Percentiles rank a stretch among this genome's conserved stretches.
These are phyloP conservation scores for Pseudomyrmex dendroicus DNA, from an alignment of 1,140 invertebrate genomes.

Conservation along the genomic window DNA sequence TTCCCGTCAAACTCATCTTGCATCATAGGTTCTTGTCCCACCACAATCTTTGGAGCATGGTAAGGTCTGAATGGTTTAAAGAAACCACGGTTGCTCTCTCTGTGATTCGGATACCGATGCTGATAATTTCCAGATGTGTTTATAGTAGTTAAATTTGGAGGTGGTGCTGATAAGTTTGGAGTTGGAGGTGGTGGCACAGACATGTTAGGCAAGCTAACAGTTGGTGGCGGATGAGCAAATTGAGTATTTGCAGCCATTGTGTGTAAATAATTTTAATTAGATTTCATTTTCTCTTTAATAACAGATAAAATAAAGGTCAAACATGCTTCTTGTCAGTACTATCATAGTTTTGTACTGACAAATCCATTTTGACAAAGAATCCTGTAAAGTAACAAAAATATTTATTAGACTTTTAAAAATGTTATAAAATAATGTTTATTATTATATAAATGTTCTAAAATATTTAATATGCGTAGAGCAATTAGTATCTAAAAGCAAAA, in stretches of 20 bases:
- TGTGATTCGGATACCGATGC: conserved; percentile 81
- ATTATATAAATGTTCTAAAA: neutral
- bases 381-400: conserved; percentile 58
- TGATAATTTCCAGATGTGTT: conserved; percentile 81
- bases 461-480: too few relatives aligned
- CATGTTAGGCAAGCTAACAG: conserved; percentile 83
- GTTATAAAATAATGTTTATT: neutral
- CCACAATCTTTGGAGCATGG: conserved; percentile 83
- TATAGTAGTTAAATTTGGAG: conserved; percentile 83
- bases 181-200: conserved; percentile 82
- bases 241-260: conserved; percentile 80
- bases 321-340: conserved; percentile 43
- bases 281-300: conserved; percentile 27
- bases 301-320: conserved; percentile 33
- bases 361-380: conserved; percentile 48
- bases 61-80: conserved; percentile 85
- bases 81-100: conserved; percentile 81
- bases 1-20: conserved; percentile 98
- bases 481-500: too few relatives aligned
- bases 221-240: conserved; percentile 81
- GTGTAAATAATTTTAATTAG: conserved; percentile 58
- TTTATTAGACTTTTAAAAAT: neutral
- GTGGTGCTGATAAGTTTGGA: conserved; percentile 83
- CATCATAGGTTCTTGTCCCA: conserved; percentile 78
- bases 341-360: neutral